Base-by-base conservation (phyloP, 2,888 invertebrate genomes). In the Acronicta aceris region DNA sequence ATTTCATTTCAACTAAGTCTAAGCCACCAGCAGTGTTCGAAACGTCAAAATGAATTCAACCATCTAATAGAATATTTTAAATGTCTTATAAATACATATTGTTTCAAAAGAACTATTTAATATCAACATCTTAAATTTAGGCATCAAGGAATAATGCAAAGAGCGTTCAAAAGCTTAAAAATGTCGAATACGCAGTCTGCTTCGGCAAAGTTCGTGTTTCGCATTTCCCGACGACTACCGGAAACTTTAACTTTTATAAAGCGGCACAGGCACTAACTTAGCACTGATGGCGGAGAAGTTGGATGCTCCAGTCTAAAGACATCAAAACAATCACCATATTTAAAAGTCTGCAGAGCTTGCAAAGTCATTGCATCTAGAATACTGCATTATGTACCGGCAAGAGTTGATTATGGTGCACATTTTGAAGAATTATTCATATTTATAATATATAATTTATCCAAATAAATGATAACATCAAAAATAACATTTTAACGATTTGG, bases 261-360 rank as follows among this genome's bases (percentile, higher is more conserved):
- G 75, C 61, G 47, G 61, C 59, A 70, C 46, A 57, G 45, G 47
- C 58, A 66, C 65, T 77, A 74, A 77, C 33, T 66, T 66, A 77
- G 53, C 66, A 63, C 59, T 69, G 69, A 71, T 65, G 71, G 71
- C 62, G 55, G 45, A n/a, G 59, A 77, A 76, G 69, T 76, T 77
- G 64, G 65, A 10, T 49, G 57, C 53, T 61, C 55, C 43, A 65
- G 71, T 65, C 63, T 64, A 55, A 71, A 77, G 62, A 69, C 74
- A 71, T 77, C 68, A 71, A 55, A 77, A 76, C 77, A 76, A 76
- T 76, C 75, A 76, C 78, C 76, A 76, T 76, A 77, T 74, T 76
- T 78, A 73, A 77, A 76, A 79, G 57, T 64, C 50, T 57, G 51
- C 59, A 25, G 61, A 53, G 66, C 64, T 77, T 73, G 56, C 45